phyloP scores from a whole-genome alignment of 2,888 invertebrate genomes.

The Tipula unca region DNA sequence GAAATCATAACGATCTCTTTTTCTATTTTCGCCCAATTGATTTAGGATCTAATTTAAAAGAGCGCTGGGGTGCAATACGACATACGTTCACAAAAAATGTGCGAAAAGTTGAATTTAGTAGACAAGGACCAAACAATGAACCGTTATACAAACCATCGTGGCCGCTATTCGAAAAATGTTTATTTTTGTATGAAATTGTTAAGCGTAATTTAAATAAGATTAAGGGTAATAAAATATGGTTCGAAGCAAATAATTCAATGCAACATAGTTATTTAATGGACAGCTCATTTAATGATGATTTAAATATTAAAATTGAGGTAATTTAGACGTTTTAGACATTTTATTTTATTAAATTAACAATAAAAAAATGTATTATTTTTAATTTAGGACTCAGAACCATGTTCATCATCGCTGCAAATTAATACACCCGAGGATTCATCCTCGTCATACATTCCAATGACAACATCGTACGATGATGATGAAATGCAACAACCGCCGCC shows the following conservation, averaged over 20 bases:
- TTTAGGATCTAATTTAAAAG: constrained; percentile 17
- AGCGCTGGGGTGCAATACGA: constrained; percentile 17
- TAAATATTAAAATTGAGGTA: constrained; percentile 18
- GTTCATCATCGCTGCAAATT: constrained; percentile 16
- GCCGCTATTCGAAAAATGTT: constrained; percentile 18
- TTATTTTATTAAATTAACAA: not conserved
- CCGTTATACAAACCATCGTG: constrained; percentile 15
- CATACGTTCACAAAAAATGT: constrained; percentile 19
- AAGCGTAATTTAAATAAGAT: constrained; percentile 18
- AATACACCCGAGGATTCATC: constrained; percentile 18
- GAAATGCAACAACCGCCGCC: not conserved
- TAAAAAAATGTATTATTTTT: not conserved
- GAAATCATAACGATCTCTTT: not conserved
- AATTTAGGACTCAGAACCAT: constrained; percentile 14
- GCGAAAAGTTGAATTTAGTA: constrained; percentile 17
- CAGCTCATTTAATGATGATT: not conserved
- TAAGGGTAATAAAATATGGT: constrained; percentile 16
- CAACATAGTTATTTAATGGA: constrained; percentile 16
- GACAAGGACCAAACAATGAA: not conserved
- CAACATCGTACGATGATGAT: constrained; percentile 10
- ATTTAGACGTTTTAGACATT: too few relatives aligned
- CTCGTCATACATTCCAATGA: constrained; percentile 17
- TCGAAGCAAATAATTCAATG: constrained; percentile 14
- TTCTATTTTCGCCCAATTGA: not conserved
- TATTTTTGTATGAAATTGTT: constrained; percentile 18